Evolutionary conservation across 2,888 invertebrate genomes (phyloP).

Genomic region (Apomyelois bistriatella): DNA sequence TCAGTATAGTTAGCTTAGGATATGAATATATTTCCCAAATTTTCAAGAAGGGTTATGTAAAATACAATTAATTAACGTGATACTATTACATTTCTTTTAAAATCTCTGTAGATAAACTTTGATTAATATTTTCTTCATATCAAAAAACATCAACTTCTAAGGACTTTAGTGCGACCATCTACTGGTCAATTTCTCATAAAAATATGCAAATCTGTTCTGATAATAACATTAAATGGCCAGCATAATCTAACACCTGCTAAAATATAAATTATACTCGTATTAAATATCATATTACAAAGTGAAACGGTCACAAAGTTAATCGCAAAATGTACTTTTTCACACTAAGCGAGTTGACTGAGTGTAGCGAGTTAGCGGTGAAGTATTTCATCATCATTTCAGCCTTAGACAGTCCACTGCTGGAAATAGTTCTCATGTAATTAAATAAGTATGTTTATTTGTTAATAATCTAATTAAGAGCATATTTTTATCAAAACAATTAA

Average conservation of each 20-base stretch:
- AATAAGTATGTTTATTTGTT: too few species aligned
- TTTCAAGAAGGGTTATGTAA: too few species aligned
- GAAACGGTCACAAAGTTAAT: conserved; percentile 11
- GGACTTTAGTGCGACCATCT: neutral
- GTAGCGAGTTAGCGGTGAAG: neutral
- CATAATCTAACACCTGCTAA: conserved; percentile 8
- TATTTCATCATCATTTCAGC: too few species aligned
- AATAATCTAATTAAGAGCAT: too few species aligned
- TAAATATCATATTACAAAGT: conserved; percentile 12
- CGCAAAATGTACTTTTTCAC: neutral
- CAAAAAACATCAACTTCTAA: neutral
- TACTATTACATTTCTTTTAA: too few species aligned
- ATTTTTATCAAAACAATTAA: too few species aligned
- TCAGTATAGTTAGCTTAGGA: too few species aligned
- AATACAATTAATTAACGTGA: too few species aligned
- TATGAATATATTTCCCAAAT: too few species aligned
- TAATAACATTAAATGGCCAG: conserved; percentile 1
- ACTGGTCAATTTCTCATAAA: neutral
- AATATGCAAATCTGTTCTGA: conserved; percentile 2
- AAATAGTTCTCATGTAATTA: too few species aligned
- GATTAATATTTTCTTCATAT: neutral
- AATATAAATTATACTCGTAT: neutral
- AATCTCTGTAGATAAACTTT: neutral
- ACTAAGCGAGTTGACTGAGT: neutral
- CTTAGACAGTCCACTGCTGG: too few species aligned